Conservation (phyloP, 2,888 invertebrate genomes). For the Lampropteryx suffumata region DNA sequence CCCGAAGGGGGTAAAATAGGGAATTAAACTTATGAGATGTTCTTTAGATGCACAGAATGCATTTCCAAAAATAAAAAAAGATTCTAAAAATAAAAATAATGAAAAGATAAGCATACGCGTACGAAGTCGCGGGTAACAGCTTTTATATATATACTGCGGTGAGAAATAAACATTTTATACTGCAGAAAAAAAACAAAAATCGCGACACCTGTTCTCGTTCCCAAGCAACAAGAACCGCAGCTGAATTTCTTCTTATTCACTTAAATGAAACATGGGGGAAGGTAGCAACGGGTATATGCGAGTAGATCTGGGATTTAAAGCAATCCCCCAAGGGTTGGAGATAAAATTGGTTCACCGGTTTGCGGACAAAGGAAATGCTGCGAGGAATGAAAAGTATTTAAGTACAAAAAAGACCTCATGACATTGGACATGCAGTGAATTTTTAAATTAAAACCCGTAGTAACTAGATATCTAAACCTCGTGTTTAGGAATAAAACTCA, state of each 20-base stretch:
- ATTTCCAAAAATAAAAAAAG: too few relatives aligned
- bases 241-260: conserved; percentile 8
- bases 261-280: conserved; percentile 18
- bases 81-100: too few relatives aligned
- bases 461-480: too few relatives aligned
- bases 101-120: too few relatives aligned
- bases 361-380: conserved; percentile 4
- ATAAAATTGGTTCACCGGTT: conserved; percentile 14
- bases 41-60: too few relatives aligned
- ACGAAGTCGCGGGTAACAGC: too few relatives aligned
- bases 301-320: conserved; percentile 21
- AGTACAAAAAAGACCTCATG: conserved; percentile 5
- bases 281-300: conserved; percentile 13
- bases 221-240: conserved; percentile 5
- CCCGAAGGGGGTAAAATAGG: too few relatives aligned
- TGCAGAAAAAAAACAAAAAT: conserved; percentile 7
- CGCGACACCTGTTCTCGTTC: conserved; percentile 12
- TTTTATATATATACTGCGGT: too few relatives aligned
- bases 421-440: too few relatives aligned
- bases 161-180: conserved; percentile 14
- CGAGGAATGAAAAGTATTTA: not conserved
- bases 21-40: too few relatives aligned
- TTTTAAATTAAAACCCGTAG: too few relatives aligned
- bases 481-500: too few relatives aligned
- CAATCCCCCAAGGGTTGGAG: conserved; percentile 15